Evolutionary conservation across 2,888 invertebrate species (phyloP).

Genomic region (Macrophya annulata): DNA sequence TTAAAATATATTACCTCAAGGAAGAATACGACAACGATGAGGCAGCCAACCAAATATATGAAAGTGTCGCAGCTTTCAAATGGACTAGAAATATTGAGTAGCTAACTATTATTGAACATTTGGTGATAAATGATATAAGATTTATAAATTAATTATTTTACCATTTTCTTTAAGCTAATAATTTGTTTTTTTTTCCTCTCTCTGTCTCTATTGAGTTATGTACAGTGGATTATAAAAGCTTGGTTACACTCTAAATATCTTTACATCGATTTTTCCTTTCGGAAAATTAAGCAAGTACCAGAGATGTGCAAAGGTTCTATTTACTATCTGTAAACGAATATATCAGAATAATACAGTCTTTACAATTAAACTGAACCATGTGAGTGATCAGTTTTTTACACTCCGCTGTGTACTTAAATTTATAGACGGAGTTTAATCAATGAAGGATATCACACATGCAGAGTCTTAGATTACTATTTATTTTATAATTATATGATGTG

Average conservation of each 20-base stretch:
- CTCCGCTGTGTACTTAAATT: slow-evolving; percentile 42
- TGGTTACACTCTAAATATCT: background rate
- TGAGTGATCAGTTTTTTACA: slow-evolving; percentile 37
- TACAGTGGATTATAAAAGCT: slow-evolving; percentile 35
- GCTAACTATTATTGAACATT: slow-evolving; percentile 52
- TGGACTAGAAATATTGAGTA: slow-evolving; percentile 74
- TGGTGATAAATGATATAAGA: slow-evolving; percentile 48
- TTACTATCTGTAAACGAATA: background rate
- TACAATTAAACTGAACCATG: background rate
- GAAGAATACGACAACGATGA: slow-evolving; percentile 72
- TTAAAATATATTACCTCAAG: slow-evolving; percentile 74
- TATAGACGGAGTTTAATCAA: slow-evolving; percentile 7
- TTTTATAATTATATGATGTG: slow-evolving; percentile 29
- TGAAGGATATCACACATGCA: background rate
- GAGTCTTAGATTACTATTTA: slow-evolving; percentile 32
- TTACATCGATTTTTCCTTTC: background rate
- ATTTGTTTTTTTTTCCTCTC: background rate
- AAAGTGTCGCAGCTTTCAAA: slow-evolving; percentile 72
- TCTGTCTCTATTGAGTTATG: slow-evolving; percentile 16
- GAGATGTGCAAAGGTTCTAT: background rate
- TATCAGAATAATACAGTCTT: background rate
- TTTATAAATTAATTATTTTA: slow-evolving; percentile 51
- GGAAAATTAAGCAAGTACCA: background rate
- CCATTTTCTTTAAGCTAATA: slow-evolving; percentile 32
- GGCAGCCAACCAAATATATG: slow-evolving; percentile 70